phyloP scores from a whole-genome alignment of 2,888 invertebrate species.

The Acrobasis consociella region DNA sequence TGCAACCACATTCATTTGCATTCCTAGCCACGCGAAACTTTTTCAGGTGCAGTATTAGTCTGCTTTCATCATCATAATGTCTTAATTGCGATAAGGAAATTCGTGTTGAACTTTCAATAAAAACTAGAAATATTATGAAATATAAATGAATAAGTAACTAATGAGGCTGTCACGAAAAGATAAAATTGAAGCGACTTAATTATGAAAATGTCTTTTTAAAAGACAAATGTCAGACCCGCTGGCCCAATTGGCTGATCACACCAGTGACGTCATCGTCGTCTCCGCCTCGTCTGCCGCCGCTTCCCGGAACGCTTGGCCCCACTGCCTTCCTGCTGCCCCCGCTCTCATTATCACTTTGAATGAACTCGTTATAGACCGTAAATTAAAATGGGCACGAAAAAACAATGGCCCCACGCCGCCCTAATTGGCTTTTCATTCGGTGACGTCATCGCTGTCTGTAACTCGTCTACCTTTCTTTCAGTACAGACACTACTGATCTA shows the following conservation, averaged over 20 bases:
- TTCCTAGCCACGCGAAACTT: conserved; percentile 33
- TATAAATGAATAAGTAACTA: neutral
- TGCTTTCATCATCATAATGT: conserved; percentile 16
- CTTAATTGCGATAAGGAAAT: conserved; percentile 3
- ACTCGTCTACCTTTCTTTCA: conserved; percentile 62
- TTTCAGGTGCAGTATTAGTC: conserved; percentile 17
- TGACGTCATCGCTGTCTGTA: conserved; percentile 61
- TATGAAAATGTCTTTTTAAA: conserved; percentile 11
- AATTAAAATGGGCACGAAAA: conserved; percentile 41
- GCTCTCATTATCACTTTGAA: conserved; percentile 65
- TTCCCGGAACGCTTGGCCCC: conserved; percentile 74
- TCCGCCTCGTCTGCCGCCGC: conserved; percentile 72
- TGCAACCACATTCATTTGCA: conserved; percentile 29
- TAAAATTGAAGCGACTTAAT: conserved; percentile 4
- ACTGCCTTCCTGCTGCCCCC: conserved; percentile 64
- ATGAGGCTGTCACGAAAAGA: conserved; percentile 4
- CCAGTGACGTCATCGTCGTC: conserved; percentile 71
- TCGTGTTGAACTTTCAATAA: neutral
- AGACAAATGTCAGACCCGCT: conserved; percentile 49
- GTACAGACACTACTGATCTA: conserved; percentile 59
- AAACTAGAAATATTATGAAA: neutral
- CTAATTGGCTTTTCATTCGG: conserved; percentile 52
- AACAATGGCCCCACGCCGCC: conserved; percentile 36
- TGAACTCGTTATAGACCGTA: conserved; percentile 48
- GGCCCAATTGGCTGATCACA: conserved; percentile 67